These are phyloP conservation scores for Pterois miles DNA, from an alignment of 2,797 vertebrate species.

Conservation along the genomic window DNA sequence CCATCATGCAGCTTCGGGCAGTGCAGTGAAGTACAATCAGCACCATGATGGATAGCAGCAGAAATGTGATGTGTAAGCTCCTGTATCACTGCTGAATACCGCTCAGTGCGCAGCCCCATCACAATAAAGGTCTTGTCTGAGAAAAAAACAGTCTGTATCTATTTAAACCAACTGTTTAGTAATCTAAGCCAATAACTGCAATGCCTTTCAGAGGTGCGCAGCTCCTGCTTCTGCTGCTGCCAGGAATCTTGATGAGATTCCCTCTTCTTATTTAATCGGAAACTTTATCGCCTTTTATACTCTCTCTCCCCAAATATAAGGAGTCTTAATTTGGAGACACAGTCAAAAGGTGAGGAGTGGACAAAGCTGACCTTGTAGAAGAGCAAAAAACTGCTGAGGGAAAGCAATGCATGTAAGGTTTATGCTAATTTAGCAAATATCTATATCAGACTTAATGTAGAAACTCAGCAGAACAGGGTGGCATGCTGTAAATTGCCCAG, in stretches of 20 bases:
- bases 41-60: constrained; percentile 58
- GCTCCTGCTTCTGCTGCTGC: constrained; percentile 18
- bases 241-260: constrained; percentile 57
- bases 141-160: constrained; percentile 26
- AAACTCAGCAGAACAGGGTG: constrained; percentile 52
- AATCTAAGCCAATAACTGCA: constrained; percentile 47
- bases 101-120: constrained; percentile 41
- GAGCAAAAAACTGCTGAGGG: constrained; percentile 43
- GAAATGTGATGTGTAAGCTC: constrained; percentile 51
- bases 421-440: constrained; percentile 64
- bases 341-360: constrained; percentile 25
- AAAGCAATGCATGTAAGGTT: constrained; percentile 11
- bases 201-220: constrained; percentile 40
- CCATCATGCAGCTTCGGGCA: constrained; percentile 56
- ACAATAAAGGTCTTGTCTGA: constrained; percentile 37
- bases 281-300: constrained; percentile 19
- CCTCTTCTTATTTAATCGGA: constrained; percentile 40
- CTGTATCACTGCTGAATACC: constrained; percentile 38
- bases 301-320: constrained; percentile 9
- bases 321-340: constrained; percentile 2
- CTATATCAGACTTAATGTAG: constrained; percentile 41
- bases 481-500: constrained; percentile 27
- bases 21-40: constrained; percentile 4
- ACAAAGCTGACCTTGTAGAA: constrained; percentile 44
- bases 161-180: constrained; percentile 59